Evolutionary conservation across 2,888 invertebrate species (phyloP).

Genomic region (Papilio gigon): DNA sequence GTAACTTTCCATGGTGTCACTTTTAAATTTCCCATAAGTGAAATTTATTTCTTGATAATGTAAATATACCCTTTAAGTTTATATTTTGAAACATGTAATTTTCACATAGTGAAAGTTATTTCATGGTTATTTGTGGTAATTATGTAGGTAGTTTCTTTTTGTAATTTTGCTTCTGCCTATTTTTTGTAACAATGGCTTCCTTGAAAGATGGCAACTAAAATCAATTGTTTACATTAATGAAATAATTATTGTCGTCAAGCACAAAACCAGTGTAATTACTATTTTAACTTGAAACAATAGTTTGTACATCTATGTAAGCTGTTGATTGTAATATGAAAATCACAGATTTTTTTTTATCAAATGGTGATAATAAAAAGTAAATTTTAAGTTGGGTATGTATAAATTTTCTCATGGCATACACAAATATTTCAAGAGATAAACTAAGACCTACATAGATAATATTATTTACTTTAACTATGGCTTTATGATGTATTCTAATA

Average conservation of each 20-base stretch:
- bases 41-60: no score
- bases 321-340: background rate
- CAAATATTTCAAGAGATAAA: slow-evolving; percentile 50
- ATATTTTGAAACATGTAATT: background rate
- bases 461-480: slow-evolving; percentile 44
- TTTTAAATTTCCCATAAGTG: background rate
- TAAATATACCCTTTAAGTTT: background rate
- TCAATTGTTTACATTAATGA: background rate
- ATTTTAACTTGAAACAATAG: background rate
- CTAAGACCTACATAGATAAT: slow-evolving; percentile 48
- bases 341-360: background rate
- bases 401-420: slow-evolving; percentile 50
- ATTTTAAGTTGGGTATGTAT: background rate
- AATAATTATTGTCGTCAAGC: background rate
- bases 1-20: background rate
- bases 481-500: background rate
- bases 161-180: background rate
- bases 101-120: background rate
- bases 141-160: background rate
- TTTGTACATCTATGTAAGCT: background rate
- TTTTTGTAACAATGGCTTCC: background rate
- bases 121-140: background rate
- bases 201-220: background rate
- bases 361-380: background rate
- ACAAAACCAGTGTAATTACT: background rate